phyloP scores from a whole-genome alignment of 2,797 vertebrate genomes.

The Erpetoichthys calabaricus region DNA sequence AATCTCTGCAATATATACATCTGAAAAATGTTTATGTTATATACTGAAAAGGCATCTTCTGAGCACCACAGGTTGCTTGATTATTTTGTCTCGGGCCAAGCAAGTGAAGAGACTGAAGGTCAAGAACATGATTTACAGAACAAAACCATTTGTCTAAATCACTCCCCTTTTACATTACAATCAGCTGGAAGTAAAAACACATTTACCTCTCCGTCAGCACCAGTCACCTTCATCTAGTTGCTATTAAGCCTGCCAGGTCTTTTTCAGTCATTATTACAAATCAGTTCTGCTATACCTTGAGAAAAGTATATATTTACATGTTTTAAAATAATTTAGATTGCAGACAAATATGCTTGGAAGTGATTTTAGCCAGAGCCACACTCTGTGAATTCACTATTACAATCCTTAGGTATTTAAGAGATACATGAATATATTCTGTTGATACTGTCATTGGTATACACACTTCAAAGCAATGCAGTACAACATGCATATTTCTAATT shows the following conservation, averaged over 20 bases:
- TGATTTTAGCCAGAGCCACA: too few species aligned
- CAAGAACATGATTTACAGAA: neutral
- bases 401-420: neutral
- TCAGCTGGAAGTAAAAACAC: conserved; percentile 33
- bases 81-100: conserved; percentile 14
- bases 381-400: too few species aligned
- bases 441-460: neutral
- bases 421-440: neutral
- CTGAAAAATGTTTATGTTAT: neutral
- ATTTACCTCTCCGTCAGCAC: conserved; percentile 33
- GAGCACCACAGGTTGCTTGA: conserved; percentile 9
- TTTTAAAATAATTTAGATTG: too few species aligned
- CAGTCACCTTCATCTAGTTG: conserved; percentile 35
- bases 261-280: too few species aligned
- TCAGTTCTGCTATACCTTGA: too few species aligned
- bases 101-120: conserved; percentile 10
- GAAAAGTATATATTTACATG: too few species aligned
- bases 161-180: conserved; percentile 22
- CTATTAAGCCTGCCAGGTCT: too few species aligned
- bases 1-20: too few species aligned
- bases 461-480: neutral
- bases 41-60: conserved; percentile 3
- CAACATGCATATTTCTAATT: neutral
- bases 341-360: too few species aligned
- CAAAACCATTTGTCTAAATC: conserved; percentile 33